Evolutionary conservation across 2,888 invertebrate genomes (phyloP), one percentile per base, ranked within the genome.

Genomic region (Lasioglossum oenotherae): DNA sequence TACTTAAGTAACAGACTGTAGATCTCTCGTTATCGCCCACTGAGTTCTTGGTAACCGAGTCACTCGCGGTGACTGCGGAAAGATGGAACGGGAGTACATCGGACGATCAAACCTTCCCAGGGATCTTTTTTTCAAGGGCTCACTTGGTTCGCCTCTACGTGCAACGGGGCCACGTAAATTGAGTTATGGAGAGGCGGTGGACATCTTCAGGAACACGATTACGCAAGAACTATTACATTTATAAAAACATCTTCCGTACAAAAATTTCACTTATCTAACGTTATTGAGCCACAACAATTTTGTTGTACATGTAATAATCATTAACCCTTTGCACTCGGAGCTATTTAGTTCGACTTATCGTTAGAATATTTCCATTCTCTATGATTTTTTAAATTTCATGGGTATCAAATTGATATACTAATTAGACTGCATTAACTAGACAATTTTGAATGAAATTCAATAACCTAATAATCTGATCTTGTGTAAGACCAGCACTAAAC

Each of bases 21-120:
- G 83, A 86, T 86, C 78, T 82, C 83, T 67, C 74, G 78, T 86
- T 80, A 84, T 87, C 84, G 35, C 87, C 87, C 84, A 87, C 87
- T 84, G 87, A 87, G 87, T 87, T 87, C 87, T 41, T 74, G 87
- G 87, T 84, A 87, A 81, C 74, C 31, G 82, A 75, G 72, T 78
- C 82, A 76, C 80, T 73, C 57, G 69, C 38, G 41, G 16, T 38
- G 75, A 76, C 71, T 27, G 38, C 35, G 69, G 38, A 49, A 74
- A 46, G n/a, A 71, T 71, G 71, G 31, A 64, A 23, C 64, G 71
- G 41, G 71, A 14, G 74, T 35, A 74, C 64, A 41, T 60, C 41
- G 41, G 12, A 60, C 60, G 57, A 44, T 41, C 60, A 16, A 60
- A 71, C 41, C 38, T 71, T 71, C 41, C n/a, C 41, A 4, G 71